A percentile compares a stretch with the other conserved stretches of the same genome.
Evolutionary conservation across 2,888 invertebrate species (phyloP).

Genomic region (Andrena bucephala): DNA sequence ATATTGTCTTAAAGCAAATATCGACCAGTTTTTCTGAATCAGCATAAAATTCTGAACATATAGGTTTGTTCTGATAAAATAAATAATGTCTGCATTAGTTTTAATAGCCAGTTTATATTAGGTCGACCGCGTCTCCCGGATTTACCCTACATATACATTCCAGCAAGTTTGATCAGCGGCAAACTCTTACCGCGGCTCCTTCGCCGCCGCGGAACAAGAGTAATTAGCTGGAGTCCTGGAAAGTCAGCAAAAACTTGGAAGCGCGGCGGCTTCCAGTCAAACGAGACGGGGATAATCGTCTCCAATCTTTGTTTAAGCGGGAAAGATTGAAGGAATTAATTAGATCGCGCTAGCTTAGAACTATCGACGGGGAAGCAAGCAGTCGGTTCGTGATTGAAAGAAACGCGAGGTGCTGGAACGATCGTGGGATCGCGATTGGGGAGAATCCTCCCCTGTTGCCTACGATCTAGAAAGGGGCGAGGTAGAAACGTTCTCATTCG

Average conservation of each 20-base stretch:
- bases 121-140: no score
- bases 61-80: no score
- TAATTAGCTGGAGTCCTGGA: constrained; percentile 23
- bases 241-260: background rate
- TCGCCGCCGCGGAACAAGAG: background rate
- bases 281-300: constrained; percentile 9
- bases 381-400: background rate
- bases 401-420: background rate
- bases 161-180: background rate
- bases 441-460: no score
- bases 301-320: constrained; percentile 14
- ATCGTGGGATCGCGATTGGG: no score
- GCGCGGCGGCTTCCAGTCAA: background rate
- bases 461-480: no score
- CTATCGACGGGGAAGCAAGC: background rate
- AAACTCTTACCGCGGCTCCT: background rate
- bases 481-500: no score
- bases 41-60: no score
- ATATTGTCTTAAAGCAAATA: no score
- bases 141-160: background rate
- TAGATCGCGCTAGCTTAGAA: background rate
- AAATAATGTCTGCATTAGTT: no score
- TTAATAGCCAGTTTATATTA: no score
- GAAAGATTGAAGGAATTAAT: constrained; percentile 32
- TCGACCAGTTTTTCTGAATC: no score